Evolutionary conservation across 2,113 vertebrate species (phyloP), one percentile per base, ranked within the genome.

Genomic region (Aldabrachelys gigantea): DNA sequence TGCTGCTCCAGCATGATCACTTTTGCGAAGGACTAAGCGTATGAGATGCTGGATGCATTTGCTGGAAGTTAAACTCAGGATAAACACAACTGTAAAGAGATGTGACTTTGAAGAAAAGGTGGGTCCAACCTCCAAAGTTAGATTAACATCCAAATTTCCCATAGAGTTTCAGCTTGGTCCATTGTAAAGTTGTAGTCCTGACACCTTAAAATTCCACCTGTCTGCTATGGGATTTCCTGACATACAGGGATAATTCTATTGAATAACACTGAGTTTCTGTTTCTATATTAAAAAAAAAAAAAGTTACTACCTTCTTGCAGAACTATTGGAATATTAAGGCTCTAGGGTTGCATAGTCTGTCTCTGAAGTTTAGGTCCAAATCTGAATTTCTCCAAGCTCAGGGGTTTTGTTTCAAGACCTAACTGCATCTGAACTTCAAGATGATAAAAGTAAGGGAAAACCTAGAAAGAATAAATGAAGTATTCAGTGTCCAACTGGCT

Each of bases 21-120:
- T 72, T 8, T 52, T 41, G 9, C 87, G 27, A 44, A 56, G 10
- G 91, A 31, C 35, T 57, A 21, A 0, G 29, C 88, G 57, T 56
- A 53, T 35, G 54, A 87, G 89, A 54, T 93, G 57, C 87, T 88
- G 27, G 29, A 57, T 84, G 31, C 19, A 49, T 82, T 90, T 91
- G 76, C 91, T 56, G 86, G 44, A 93, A 41, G 35, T 50, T 17
- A 29, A 75, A 25, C 54, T 95, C 81, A 76, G 49, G 49, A 90
- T 88, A 83, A 95, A 93, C 47, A 38, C 4, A 47, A 76, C 91
- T 89, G 94, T 89, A 52, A 53, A 90, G 8, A 95, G 49, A 9
- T 95, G 54, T 59, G 81, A 94, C 76, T 41, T 93, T 76, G 35
- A 59, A 47, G 6, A 62, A 62, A 29, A 31, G 27, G 57, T 62